These are phyloP conservation scores for Gopherus evgoodei DNA, from an alignment of 2,113 vertebrate genomes.

Conservation along the genomic window DNA sequence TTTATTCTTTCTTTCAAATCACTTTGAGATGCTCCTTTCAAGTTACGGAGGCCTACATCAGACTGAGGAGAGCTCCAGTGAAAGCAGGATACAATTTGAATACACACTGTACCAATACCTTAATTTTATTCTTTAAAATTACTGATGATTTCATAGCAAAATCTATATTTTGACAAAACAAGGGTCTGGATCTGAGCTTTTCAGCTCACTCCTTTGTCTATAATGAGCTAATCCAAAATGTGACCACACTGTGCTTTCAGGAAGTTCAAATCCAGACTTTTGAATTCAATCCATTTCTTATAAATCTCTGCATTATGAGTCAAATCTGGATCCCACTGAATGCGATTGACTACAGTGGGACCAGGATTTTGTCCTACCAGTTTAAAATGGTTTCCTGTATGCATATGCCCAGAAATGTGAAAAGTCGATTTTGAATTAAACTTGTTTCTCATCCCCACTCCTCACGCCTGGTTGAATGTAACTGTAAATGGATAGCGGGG, in stretches of 20 bases:
- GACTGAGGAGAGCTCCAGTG: neutral
- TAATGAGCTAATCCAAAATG: neutral
- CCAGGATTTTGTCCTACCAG: neutral
- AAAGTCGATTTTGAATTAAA: neutral
- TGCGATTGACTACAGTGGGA: neutral
- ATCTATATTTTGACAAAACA: neutral
- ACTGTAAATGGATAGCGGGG: neutral
- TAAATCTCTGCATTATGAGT: neutral
- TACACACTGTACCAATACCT: neutral
- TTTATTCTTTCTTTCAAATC: conserved; percentile 55
- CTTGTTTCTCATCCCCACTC: neutral
- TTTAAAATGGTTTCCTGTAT: neutral
- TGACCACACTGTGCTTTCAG: neutral
- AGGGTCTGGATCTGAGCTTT: neutral
- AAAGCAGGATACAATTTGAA: conserved; percentile 24
- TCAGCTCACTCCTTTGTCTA: neutral
- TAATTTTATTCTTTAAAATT: conserved; percentile 25
- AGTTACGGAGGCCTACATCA: neutral
- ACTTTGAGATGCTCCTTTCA: conserved; percentile 21
- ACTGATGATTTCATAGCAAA: conserved; percentile 15
- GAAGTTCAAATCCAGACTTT: neutral
- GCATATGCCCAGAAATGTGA: neutral
- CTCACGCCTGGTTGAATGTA: neutral
- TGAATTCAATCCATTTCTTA: neutral
- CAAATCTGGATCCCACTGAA: neutral